Evolutionary conservation across 1,140 invertebrate genomes (phyloP).

Genomic region (Lethrus apterus): DNA sequence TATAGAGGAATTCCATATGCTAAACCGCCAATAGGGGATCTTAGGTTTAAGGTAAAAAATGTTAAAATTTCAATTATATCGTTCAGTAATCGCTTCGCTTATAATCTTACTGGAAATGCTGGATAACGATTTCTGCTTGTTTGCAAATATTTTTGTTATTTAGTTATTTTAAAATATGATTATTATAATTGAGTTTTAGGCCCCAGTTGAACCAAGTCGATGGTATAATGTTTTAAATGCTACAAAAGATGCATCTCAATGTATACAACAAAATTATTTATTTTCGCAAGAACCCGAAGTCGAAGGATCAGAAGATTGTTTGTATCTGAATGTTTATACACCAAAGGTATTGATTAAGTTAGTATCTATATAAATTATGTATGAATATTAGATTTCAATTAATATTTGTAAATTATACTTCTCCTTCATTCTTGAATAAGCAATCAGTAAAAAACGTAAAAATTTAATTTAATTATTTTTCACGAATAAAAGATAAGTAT

Average conservation of each 20-base stretch:
- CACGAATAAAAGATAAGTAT: no score
- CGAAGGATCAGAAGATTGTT: slow-evolving; percentile 44
- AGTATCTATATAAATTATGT: neutral
- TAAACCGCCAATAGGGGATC: slow-evolving; percentile 6
- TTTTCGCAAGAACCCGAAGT: slow-evolving; percentile 24
- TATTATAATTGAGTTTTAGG: neutral
- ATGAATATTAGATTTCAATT: neutral
- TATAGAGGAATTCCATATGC: slow-evolving; percentile 12
- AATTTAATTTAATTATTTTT: no score
- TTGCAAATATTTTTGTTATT: neutral
- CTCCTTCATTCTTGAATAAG: no score
- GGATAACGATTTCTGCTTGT: neutral
- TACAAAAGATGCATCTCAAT: slow-evolving; percentile 52
- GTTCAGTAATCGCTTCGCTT: neutral
- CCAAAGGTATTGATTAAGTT: slow-evolving; percentile 31
- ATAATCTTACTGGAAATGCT: no score
- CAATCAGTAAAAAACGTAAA: no score
- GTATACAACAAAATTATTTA: slow-evolving; percentile 56
- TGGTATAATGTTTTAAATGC: slow-evolving; percentile 55
- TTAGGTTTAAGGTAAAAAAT: slow-evolving; percentile 1
- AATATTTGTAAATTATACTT: neutral
- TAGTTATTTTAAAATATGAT: neutral
- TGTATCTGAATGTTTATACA: slow-evolving; percentile 45
- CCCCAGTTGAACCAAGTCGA: slow-evolving; percentile 17
- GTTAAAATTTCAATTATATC: neutral